Evolutionary conservation across 2,113 vertebrate species (phyloP).

Genomic region (Tychaedon coryphoeus): DNA sequence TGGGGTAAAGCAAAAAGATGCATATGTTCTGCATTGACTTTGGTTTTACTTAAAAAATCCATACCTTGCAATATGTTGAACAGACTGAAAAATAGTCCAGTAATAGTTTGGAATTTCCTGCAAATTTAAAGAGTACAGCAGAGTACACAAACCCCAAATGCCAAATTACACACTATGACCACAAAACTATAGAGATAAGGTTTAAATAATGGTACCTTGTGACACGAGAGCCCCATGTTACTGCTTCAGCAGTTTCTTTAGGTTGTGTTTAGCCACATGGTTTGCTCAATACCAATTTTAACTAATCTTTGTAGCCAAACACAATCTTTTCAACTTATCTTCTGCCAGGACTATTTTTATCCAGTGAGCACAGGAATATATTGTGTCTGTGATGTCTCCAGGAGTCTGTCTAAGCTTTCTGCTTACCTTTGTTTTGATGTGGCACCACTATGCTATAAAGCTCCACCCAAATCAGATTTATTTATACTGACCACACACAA

Average conservation of each 20-base stretch:
- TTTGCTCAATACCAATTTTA: conserved; percentile 66
- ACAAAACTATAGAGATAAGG: conserved; percentile 33
- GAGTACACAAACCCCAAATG: conserved; percentile 54
- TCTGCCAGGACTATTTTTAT: conserved; percentile 62
- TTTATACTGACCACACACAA: background rate
- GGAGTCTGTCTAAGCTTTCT: background rate
- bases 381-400: background rate
- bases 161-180: conserved; percentile 64
- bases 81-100: background rate
- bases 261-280: conserved; percentile 39
- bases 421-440: conserved; percentile 7
- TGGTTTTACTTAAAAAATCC: conserved; percentile 20
- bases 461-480: background rate
- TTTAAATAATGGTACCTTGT: conserved; percentile 25
- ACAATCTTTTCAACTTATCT: conserved; percentile 57
- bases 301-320: conserved; percentile 54
- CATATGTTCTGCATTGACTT: background rate
- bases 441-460: background rate
- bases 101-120: conserved; percentile 59
- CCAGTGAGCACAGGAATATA: background rate
- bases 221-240: background rate
- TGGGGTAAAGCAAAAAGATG: background rate
- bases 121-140: conserved; percentile 8
- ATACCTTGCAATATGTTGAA: background rate
- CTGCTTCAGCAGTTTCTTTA: conserved; percentile 55